These are phyloP conservation scores for Melipona beecheii DNA, from an alignment of 2,888 invertebrate species.

Conservation along the genomic window DNA sequence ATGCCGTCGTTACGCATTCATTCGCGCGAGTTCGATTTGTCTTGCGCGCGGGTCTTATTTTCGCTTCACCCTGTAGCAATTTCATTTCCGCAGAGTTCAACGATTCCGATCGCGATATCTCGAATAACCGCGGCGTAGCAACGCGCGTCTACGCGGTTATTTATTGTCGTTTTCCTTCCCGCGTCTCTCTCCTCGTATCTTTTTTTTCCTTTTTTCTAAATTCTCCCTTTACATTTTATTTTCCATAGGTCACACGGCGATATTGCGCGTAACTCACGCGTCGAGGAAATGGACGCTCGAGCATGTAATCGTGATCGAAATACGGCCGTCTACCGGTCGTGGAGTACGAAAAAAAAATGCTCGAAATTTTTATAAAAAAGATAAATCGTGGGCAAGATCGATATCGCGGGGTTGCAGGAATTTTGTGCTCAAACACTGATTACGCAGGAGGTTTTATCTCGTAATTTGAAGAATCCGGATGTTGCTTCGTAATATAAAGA, in stretches of 20 bases:
- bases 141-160: constrained; percentile 39
- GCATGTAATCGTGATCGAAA: constrained; percentile 39
- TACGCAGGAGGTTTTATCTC: background rate
- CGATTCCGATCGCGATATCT: constrained; percentile 46
- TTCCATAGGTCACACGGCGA: constrained; percentile 31
- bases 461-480: background rate
- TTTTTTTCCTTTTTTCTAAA: background rate
- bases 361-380: background rate
- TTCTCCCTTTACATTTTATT: constrained; percentile 12
- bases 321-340: background rate
- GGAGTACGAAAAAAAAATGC: background rate
- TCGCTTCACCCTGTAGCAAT: constrained; percentile 21
- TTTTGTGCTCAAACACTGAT: background rate
- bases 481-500: background rate
- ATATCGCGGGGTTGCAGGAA: background rate
- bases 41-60: background rate
- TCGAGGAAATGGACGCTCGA: constrained; percentile 32
- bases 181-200: background rate
- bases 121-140: constrained; percentile 40
- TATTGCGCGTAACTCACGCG: constrained; percentile 46
- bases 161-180: constrained; percentile 43
- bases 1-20: background rate
- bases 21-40: background rate
- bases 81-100: constrained; percentile 47
- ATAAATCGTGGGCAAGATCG: background rate